These are phyloP conservation scores for Paragorgia papillata DNA, from an alignment of 92 coral and sea anemone species.

Conservation along the genomic window DNA sequence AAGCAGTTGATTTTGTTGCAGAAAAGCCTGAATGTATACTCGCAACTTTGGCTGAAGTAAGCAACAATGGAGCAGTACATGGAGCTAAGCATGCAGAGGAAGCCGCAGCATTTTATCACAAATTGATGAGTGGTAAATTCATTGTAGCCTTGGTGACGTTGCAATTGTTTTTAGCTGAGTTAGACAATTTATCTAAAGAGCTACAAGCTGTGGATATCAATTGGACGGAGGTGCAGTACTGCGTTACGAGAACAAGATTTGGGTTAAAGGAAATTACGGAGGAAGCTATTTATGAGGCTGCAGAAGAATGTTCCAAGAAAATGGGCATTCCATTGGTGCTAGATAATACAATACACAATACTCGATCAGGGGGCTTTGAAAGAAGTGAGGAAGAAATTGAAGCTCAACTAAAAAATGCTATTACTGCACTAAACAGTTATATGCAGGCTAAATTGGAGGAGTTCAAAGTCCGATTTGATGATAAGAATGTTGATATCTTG, in stretches of 20 bases:
- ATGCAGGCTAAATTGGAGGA: not conserved
- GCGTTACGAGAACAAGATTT: not conserved
- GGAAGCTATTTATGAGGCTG: not conserved
- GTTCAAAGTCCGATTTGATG: conserved; percentile 15
- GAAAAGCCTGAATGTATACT: not conserved
- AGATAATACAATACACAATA: conserved; percentile 6
- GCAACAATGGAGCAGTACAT: conserved; percentile 14
- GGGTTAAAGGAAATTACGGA: not conserved
- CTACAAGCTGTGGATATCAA: conserved; percentile 10
- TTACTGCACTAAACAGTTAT: not conserved
- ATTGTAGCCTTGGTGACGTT: not conserved
- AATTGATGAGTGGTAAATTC: not conserved
- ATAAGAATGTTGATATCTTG: conserved; percentile 6
- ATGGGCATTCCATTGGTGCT: not conserved
- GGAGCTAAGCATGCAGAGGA: conserved; percentile 20
- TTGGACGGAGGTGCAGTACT: conserved; percentile 17
- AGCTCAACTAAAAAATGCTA: conserved; percentile 11
- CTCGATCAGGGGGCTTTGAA: conserved; percentile 11
- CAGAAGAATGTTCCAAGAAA: conserved; percentile 6
- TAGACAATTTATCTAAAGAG: not conserved
- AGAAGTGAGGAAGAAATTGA: conserved; percentile 20
- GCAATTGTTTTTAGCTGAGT: conserved; percentile 1
- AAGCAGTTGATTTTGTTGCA: conserved; percentile 19
- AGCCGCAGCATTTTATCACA: conserved; percentile 13
- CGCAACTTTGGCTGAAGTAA: not conserved